phyloP scores from a whole-genome alignment of 2,888 invertebrate species.

The Sylvicola cinctus region DNA sequence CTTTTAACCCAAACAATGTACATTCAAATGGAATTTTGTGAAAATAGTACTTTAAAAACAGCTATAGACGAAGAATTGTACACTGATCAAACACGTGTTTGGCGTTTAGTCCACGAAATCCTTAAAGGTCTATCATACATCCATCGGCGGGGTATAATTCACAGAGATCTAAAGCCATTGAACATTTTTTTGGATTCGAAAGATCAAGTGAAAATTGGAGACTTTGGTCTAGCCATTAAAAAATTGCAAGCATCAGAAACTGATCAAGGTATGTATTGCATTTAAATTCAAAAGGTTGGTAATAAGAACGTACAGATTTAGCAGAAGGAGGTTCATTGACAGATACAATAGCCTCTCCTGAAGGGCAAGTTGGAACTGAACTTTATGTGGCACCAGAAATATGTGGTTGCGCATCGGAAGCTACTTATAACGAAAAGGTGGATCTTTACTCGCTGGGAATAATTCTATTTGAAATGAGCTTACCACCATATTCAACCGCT shows the following conservation, averaged over 20 bases:
- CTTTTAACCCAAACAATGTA: slow-evolving; percentile 39
- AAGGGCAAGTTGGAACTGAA: slow-evolving; percentile 82
- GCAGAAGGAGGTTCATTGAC: background rate
- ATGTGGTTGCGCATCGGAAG: slow-evolving; percentile 42
- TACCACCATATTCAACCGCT: slow-evolving; percentile 58
- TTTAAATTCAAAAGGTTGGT: too few species aligned
- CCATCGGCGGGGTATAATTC: slow-evolving; percentile 79
- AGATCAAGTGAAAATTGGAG: slow-evolving; percentile 91
- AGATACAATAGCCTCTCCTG: slow-evolving; percentile 26
- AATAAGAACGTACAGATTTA: too few species aligned
- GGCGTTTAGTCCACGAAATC: slow-evolving; percentile 88
- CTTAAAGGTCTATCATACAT: slow-evolving; percentile 78
- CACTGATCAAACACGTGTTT: slow-evolving; percentile 57
- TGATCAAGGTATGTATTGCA: slow-evolving; percentile 11
- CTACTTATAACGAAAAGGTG: slow-evolving; percentile 72
- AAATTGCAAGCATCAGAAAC: slow-evolving; percentile 31
- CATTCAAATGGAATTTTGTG: slow-evolving; percentile 98
- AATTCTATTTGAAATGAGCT: slow-evolving; percentile 90
- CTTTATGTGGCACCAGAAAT: slow-evolving; percentile 92
- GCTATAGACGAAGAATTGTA: slow-evolving; percentile 71
- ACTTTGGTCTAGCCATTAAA: slow-evolving; percentile 89
- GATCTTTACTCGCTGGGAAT: slow-evolving; percentile 76
- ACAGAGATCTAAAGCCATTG: slow-evolving; percentile 67
- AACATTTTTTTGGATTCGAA: slow-evolving; percentile 90
- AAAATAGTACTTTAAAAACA: slow-evolving; percentile 75